Evolutionary conservation across 2,113 vertebrate species (phyloP), one percentile per base, ranked within the genome.

Genomic region (Cettia cetti): DNA sequence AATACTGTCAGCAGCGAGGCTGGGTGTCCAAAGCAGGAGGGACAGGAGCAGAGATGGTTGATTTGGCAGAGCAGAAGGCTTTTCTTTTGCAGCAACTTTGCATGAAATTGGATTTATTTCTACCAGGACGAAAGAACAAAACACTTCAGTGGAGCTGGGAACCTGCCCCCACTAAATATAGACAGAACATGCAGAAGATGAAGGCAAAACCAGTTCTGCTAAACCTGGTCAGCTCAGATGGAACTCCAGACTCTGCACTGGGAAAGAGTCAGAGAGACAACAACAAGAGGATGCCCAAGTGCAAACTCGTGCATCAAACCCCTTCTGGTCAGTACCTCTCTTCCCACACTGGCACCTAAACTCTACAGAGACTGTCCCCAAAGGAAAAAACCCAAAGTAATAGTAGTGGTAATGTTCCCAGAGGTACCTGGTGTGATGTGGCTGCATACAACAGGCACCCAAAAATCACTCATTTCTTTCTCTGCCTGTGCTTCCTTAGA

Each of bases 121-220:
- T 37, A 47, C 9, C 21, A 70, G 26, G 15, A 74, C 63, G 65
- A 93, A 78, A 76, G 68, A 88, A 60, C 12, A 88, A 88, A 82
- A 21, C 9, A 15, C 17, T 60, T 68, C 27, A n/a, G 5, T 30
- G 31, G 16, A 68, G 9, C 0, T 75, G 76, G 39, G 33, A 86
- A 66, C 15, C 22, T 78, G 30, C 3, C 8, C 20, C 19, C 10
- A 40, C 26, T 26, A 65, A 35, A 9, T 35, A 53, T 2, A 31
- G 12, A 19, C 2, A 18, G 11, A 82, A 20, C 8, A 49, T 0
- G 5, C 2, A 4, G 1, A 45, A 27, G 14, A 54, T 0, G 4
- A 66, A 61, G 26, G 26, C 7, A 13, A 88, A 76, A 74, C 8
- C 3, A 6, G 23, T 7, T 37, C 21, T 85, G 59, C 26, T 42